Base-by-base conservation (phyloP, 2,113 vertebrate genomes). In the Chaetura pelagica region DNA sequence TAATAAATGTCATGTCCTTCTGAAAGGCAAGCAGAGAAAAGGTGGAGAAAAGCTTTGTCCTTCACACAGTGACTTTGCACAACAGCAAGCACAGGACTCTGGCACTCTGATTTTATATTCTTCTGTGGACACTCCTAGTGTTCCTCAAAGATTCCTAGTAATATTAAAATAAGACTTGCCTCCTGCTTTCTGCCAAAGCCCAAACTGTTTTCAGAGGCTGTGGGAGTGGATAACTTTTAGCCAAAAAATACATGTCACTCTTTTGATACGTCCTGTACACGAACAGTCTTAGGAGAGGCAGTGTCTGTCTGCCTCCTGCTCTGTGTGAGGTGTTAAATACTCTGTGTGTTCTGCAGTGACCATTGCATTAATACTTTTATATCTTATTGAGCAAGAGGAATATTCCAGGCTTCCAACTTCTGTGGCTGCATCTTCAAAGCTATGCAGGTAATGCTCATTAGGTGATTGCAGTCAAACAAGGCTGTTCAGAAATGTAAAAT, bases 31-130 rank as follows among this genome's bases (percentile, higher is more conserved):
- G 26, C 11, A 79, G 49, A 23, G 21, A 21, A 3, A 15, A 40
- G 0, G 0, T 19, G 26, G 9, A 57, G 23, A 30, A 17, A n/a
- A 38, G 7, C 17, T 71, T 74, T 78, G 73, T 49, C 17, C 32
- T 34, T 34, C 35, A 38, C 0, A 1, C 0, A 4, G 34, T 22
- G 44, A 46, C 5, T 54, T 77, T 0, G 0, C 46, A 16, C 10
- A 62, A 26, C 9, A 67, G 52, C 44, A 44, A 9, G 30, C 38
- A 26, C 46, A 62, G 35, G 44, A 24, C 22, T 17, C 34, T 19
- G 34, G 20, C 16, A 7, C 30, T 16, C 35, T 7, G 12, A 19
- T 78, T 71, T 82, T 79, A 7, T 66, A 26, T 59, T 21, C 44
- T 73, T 91, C 32, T 55, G 21, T 13, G 7, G 38, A 29, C 3